These are phyloP conservation scores for Agriotes lineatus DNA, from an alignment of 2,888 invertebrate genomes.

Conservation along the genomic window DNA sequence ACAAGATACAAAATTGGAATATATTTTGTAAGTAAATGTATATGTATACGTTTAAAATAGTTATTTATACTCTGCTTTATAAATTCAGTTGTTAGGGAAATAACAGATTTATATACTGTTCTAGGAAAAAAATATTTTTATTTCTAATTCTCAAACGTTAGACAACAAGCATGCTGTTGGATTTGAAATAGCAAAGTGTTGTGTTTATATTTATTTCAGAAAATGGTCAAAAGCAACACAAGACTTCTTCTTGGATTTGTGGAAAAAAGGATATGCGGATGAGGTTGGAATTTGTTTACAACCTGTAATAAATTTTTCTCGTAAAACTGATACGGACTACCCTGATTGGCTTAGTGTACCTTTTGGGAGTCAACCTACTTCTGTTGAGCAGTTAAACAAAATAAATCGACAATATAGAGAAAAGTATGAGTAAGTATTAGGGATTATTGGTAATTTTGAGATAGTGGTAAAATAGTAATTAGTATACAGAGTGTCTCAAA, in stretches of 20 bases:
- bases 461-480: too few relatives aligned
- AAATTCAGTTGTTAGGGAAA: background rate
- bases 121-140: too few relatives aligned
- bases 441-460: too few relatives aligned
- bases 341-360: background rate
- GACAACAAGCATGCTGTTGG: too few relatives aligned
- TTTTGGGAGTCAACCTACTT: background rate
- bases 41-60: background rate
- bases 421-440: background rate
- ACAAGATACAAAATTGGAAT: slow-evolving; percentile 69
- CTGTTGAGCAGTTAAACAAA: too few relatives aligned
- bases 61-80: background rate
- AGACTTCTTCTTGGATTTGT: slow-evolving; percentile 70
- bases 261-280: slow-evolving; percentile 69
- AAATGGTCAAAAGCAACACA: slow-evolving; percentile 77
- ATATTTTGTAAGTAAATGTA: slow-evolving; percentile 68
- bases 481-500: too few relatives aligned
- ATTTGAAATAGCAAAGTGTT: too few relatives aligned
- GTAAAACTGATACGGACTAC: slow-evolving; percentile 49
- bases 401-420: too few relatives aligned
- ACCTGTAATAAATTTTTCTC: slow-evolving; percentile 63
- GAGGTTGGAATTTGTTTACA: slow-evolving; percentile 68
- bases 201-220: too few relatives aligned
- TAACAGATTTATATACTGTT: too few relatives aligned
- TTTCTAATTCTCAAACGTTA: too few relatives aligned